Conservation (phyloP, 2,888 invertebrate species). For the Pollenia griseotomentosa region DNA sequence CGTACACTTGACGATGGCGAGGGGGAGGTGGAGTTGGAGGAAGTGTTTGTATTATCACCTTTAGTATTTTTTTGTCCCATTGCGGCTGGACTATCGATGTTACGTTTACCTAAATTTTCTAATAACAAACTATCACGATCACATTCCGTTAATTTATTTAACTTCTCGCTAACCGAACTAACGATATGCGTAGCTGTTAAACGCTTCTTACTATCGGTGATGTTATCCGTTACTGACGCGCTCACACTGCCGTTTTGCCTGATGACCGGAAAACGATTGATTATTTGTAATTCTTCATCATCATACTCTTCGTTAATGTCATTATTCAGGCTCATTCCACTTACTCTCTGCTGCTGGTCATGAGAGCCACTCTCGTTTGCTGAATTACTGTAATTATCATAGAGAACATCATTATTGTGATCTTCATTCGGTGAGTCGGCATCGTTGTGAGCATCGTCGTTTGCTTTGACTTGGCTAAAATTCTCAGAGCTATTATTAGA, state of each 20-base stretch:
- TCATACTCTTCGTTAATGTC: constrained; percentile 53
- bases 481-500: constrained; percentile 82
- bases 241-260: constrained; percentile 66
- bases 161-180: constrained; percentile 69
- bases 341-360: constrained; percentile 60
- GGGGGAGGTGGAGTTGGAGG: constrained; percentile 60
- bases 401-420: constrained; percentile 58
- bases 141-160: constrained; percentile 77
- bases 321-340: constrained; percentile 51
- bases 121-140: constrained; percentile 74
- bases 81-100: constrained; percentile 44
- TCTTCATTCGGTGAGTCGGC: constrained; percentile 49
- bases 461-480: constrained; percentile 64
- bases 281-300: constrained; percentile 73
- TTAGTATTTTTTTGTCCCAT: constrained; percentile 81
- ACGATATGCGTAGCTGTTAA: constrained; percentile 74
- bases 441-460: constrained; percentile 31
- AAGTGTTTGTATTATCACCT: constrained; percentile 39
- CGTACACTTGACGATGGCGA: constrained; percentile 69
- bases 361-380: constrained; percentile 58
- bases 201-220: constrained; percentile 46
- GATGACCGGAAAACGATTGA: constrained; percentile 64
- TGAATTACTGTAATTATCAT: constrained; percentile 71
- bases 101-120: constrained; percentile 34
- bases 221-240: constrained; percentile 62